Base-by-base conservation (phyloP, 2,888 invertebrate genomes). In the Tenthredo distinguenda region DNA sequence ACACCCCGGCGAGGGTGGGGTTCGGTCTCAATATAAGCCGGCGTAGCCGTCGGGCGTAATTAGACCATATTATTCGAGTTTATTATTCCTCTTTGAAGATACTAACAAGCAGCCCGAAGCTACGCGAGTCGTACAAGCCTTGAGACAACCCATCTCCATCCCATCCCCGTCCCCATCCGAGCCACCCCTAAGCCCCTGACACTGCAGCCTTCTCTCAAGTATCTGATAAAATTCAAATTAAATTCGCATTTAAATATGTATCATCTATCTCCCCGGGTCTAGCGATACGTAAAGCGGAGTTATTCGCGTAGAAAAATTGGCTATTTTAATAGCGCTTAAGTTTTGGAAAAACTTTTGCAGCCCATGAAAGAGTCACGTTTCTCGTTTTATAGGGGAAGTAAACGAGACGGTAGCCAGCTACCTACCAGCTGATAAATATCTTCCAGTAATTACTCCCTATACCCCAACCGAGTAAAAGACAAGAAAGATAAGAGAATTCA, bases 41-140 rank as follows among this genome's bases (percentile, higher is more conserved):
- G 37, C 50, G n/a, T 43, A 79, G 85, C 90, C 88, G 87, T 87
- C 86, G 87, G 90, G 89, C 87, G 88, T 91, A 91, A 91, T 91
- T 91, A 90, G 86, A 88, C 85, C 86, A 82, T 85, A 87, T 86
- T 86, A 87, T 86, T 87, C 87, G 76, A 89, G 88, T 90, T 91
- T 90, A 91, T 90, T 90, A 91, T 90, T 87, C 85, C 87, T 89
- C 90, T 91, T 91, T 90, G 91, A 90, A 86, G 86, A 88, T 88
- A 85, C 83, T 90, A 90, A 90, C 55, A 77, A 86, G 85, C 85
- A 82, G 82, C 81, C 81, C 21, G 15, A 21, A 81, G 81, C 81
- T 62, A 81, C 77, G 77, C 50, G 31, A 21, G 18, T 77, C 18
- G 77, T 55, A 34, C 18, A 77, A 55, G 50, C 55, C n/a, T 34